Evolutionary conservation across 2,113 vertebrate genomes (phyloP).

Genomic region (Gymnogyps californianus): DNA sequence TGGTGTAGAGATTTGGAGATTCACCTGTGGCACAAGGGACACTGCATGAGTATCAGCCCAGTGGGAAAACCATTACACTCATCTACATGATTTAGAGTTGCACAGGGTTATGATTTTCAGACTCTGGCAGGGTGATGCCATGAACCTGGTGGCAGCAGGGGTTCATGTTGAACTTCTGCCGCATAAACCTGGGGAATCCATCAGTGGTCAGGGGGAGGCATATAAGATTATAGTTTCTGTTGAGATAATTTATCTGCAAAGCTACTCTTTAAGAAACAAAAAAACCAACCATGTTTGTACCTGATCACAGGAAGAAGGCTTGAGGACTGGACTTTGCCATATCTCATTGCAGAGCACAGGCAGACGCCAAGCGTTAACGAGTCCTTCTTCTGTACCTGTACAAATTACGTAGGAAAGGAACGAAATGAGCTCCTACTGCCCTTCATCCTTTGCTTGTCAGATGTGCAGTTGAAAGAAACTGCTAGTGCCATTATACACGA

Average conservation of each 20-base stretch:
- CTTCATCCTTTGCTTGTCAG: not conserved
- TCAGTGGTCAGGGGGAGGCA: not conserved
- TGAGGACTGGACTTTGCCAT: not conserved
- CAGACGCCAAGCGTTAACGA: not conserved
- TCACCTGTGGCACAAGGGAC: not conserved
- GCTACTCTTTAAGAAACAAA: not conserved
- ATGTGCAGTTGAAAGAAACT: not conserved
- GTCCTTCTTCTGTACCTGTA: not conserved
- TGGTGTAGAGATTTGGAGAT: not conserved
- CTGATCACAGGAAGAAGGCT: not conserved
- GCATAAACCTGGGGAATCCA: not conserved
- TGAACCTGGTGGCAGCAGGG: not conserved
- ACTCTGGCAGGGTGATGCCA: accelerated
- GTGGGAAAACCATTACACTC: not conserved
- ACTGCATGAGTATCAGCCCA: too few species aligned
- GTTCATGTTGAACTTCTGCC: not conserved
- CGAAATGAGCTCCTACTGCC: not conserved
- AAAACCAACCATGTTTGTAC: accelerated
- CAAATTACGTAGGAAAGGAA: not conserved
- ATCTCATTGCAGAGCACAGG: not conserved
- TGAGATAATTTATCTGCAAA: not conserved
- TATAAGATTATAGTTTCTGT: not conserved
- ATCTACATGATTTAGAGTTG: not conserved
- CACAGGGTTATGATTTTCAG: not conserved
- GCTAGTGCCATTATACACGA: not conserved